phyloP scores from a whole-genome alignment of 1,140 invertebrate species.

The Diploscapter pachys region DNA sequence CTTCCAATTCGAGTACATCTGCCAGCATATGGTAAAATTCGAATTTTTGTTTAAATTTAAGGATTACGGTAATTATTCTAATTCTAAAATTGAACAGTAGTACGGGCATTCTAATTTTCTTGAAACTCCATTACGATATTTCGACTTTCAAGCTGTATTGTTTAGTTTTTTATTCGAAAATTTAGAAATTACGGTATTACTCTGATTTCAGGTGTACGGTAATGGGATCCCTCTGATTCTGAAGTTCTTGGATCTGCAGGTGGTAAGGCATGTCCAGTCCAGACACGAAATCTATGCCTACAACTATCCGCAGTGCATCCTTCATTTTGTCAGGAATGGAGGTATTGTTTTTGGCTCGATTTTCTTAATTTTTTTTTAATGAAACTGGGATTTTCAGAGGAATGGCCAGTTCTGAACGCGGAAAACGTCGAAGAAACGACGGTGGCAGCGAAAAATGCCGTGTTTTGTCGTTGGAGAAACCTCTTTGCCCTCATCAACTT shows the following conservation, averaged over 20 bases:
- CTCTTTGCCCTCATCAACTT: conserved; percentile 97
- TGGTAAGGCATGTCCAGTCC: conserved; percentile 84
- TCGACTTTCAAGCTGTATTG: no score
- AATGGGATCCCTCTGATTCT: conserved; percentile 97
- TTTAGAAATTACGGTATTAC: no score
- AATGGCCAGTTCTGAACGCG: conserved; percentile 85
- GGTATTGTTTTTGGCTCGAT: conserved; percentile 37
- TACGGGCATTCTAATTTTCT: no score
- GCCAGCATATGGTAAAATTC: conserved; percentile 70
- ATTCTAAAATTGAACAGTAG: no score
- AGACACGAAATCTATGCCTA: conserved; percentile 73
- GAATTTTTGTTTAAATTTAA: no score
- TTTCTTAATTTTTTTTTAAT: conserved; percentile 22
- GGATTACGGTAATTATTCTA: no score
- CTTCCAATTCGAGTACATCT: conserved; percentile 96
- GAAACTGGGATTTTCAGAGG: conserved; percentile 70
- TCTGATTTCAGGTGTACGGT: conserved; percentile 78
- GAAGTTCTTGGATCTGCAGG: conserved; percentile 99
- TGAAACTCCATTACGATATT: no score
- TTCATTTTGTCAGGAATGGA: conserved; percentile 50
- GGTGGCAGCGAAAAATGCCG: conserved; percentile 26
- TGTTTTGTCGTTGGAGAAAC: conserved; percentile 87
- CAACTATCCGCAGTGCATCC: conserved; percentile 46
- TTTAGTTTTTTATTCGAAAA: no score
- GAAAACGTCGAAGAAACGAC: conserved; percentile 73